Evolutionary conservation across 2,113 vertebrate genomes (phyloP).

Genomic region (Silurus asotus): DNA sequence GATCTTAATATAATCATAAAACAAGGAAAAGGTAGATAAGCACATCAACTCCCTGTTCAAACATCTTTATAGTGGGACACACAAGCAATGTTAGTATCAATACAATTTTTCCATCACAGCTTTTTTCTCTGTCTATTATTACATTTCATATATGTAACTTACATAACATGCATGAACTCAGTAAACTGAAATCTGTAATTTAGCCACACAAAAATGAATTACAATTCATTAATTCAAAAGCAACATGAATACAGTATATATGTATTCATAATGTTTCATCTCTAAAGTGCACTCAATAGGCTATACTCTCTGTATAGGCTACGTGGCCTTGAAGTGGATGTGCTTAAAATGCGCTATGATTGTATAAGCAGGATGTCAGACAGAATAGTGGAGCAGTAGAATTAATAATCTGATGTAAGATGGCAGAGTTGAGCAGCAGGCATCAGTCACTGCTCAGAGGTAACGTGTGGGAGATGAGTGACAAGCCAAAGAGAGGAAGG

Average conservation of each 20-base stretch:
- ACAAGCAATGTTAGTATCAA: neutral
- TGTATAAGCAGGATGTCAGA: slow-evolving; percentile 13
- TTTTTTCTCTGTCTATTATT: neutral
- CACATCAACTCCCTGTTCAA: neutral
- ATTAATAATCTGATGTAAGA: slow-evolving; percentile 25
- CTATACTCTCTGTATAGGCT: neutral
- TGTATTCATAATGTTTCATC: neutral
- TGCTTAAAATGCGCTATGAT: neutral
- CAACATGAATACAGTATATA: neutral
- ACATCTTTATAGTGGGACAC: neutral
- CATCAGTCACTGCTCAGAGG: slow-evolving; percentile 21
- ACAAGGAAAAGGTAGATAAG: neutral
- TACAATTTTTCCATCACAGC: neutral
- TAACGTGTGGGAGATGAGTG: slow-evolving; percentile 19
- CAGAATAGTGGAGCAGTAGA: neutral
- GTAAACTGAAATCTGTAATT: neutral
- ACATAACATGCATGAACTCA: neutral
- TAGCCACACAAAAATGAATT: neutral
- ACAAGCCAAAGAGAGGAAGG: slow-evolving; percentile 16
- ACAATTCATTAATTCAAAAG: neutral
- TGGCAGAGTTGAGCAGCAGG: slow-evolving; percentile 2
- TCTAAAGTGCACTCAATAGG: neutral
- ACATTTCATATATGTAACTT: neutral
- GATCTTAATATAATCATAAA: neutral
- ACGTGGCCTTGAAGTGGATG: slow-evolving; percentile 33